Evolutionary conservation across 2,797 vertebrate species (phyloP).

Genomic region (Eulemur coronatus): DNA sequence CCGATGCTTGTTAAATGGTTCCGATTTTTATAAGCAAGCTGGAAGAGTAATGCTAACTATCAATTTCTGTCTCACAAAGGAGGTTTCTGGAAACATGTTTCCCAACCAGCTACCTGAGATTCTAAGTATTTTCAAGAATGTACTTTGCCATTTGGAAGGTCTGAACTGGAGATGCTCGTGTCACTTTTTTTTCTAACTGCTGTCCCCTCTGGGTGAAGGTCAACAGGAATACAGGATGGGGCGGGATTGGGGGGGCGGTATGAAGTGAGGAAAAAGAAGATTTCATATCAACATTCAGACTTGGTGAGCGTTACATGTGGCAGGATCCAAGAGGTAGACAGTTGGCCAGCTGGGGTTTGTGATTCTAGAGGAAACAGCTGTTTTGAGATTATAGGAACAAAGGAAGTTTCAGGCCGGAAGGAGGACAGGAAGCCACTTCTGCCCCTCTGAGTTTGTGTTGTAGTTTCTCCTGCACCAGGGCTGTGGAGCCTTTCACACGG

Average conservation of each 20-base stretch:
- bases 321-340: conserved; percentile 77
- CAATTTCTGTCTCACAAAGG: neutral
- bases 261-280: conserved; percentile 57
- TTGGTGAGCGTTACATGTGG: conserved; percentile 75
- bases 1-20: neutral
- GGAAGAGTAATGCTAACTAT: neutral
- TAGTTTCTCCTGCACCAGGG: neutral
- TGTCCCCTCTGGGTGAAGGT: neutral
- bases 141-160: neutral
- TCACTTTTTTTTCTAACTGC: neutral
- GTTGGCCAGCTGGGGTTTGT: conserved; percentile 79
- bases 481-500: neutral
- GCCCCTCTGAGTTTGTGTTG: conserved; percentile 64
- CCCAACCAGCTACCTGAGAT: neutral
- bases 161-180: neutral
- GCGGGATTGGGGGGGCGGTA: neutral
- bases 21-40: neutral
- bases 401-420: conserved; percentile 83
- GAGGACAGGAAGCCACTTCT: conserved; percentile 73
- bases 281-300: conserved; percentile 76
- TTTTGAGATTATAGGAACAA: conserved; percentile 81
- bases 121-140: neutral
- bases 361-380: conserved; percentile 87
- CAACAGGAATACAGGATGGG: neutral
- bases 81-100: neutral